A percentile compares a stretch with the other conserved stretches of the same genome.
phyloP scores from a whole-genome alignment of 2,888 invertebrate species.

The Gortyna flavago region DNA sequence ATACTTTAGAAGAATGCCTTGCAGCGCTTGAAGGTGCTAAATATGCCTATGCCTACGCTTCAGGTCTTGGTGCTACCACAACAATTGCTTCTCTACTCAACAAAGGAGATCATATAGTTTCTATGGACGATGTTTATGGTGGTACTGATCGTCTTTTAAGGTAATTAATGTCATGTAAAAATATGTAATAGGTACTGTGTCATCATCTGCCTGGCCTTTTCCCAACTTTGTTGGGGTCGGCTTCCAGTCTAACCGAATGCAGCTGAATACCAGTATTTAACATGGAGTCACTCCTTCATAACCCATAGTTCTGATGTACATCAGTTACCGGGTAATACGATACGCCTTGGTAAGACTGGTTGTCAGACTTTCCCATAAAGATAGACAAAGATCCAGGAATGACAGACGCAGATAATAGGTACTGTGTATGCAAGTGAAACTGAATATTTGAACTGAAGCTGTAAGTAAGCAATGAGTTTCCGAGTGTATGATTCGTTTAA shows the following conservation, averaged over 20 bases:
- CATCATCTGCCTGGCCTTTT: no score
- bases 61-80: slow-evolving; percentile 31
- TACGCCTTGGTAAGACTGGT: no score
- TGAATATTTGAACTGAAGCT: neutral
- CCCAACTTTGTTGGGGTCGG: no score
- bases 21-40: slow-evolving; percentile 97
- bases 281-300: no score
- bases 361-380: no score
- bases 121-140: slow-evolving; percentile 39
- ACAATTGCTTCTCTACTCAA: slow-evolving; percentile 26
- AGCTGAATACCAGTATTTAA: no score
- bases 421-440: neutral
- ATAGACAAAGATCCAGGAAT: no score
- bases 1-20: slow-evolving; percentile 96
- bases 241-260: no score
- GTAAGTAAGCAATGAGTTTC: neutral
- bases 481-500: neutral
- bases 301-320: no score
- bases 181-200: neutral
- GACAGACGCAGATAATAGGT: no score
- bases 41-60: slow-evolving; percentile 93
- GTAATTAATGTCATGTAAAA: neutral
- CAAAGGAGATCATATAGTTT: slow-evolving; percentile 37
- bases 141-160: slow-evolving; percentile 32
- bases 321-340: no score